phyloP scores from a whole-genome alignment of 1,140 invertebrate genomes.

The Cecropterus lyciades region DNA sequence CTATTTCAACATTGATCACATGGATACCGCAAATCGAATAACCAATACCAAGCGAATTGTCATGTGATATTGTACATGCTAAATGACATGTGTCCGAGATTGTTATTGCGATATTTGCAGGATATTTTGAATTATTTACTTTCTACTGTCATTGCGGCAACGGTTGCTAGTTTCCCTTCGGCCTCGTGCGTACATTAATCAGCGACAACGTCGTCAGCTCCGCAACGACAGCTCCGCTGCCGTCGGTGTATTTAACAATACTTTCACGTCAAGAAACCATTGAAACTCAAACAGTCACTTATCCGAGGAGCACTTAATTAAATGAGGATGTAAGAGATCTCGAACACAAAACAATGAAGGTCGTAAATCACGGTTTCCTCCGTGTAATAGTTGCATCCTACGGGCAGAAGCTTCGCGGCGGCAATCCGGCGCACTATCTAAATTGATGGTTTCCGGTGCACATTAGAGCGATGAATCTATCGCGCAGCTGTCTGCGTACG shows the following conservation, averaged over 20 bases:
- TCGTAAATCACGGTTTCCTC: constrained; percentile 80
- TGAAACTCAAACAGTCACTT: constrained; percentile 39
- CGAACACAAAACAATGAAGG: constrained; percentile 75
- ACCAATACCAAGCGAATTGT: constrained; percentile 14
- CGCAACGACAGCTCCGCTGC: constrained; percentile 21
- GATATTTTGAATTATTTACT: constrained; percentile 29
- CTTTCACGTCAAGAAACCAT: constrained; percentile 36
- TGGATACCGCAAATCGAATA: constrained; percentile 40
- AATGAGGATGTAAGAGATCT: constrained; percentile 62
- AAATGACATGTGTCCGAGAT: constrained; percentile 32
- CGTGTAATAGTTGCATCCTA: constrained; percentile 75
- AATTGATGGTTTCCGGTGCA: constrained; percentile 81
- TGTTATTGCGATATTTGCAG: constrained; percentile 29
- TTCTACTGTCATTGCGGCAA: constrained; percentile 24
- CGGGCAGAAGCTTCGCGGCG: constrained; percentile 67
- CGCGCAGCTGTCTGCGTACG: constrained; percentile 71
- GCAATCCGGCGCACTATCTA: constrained; percentile 78
- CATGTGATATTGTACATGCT: constrained; percentile 8
- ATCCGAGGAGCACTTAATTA: constrained; percentile 47
- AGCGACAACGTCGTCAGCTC: constrained; percentile 27
- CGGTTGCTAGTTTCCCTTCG: constrained; percentile 26
- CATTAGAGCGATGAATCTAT: constrained; percentile 70
- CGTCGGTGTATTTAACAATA: constrained; percentile 26
- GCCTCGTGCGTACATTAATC: constrained; percentile 22
- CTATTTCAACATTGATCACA: constrained; percentile 36